Conservation (phyloP, 2,797 vertebrate species). For the Mormyrus hasselquistii region DNA sequence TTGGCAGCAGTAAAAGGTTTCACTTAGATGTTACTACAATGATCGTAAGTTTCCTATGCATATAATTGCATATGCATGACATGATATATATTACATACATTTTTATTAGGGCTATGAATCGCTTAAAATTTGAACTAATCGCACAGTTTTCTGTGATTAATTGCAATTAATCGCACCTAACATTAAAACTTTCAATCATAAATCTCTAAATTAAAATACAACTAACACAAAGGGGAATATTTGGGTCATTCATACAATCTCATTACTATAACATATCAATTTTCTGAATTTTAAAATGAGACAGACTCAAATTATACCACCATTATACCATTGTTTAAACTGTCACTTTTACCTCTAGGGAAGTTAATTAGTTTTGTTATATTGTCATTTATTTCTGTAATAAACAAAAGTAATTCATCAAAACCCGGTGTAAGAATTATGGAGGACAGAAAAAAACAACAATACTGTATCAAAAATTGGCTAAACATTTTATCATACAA, state of each 20-base stretch:
- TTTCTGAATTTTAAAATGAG: background rate
- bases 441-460: background rate
- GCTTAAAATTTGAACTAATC: background rate
- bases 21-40: background rate
- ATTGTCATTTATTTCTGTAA: background rate
- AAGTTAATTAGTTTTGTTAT: background rate
- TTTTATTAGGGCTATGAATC: background rate
- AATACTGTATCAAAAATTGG: background rate
- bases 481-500: background rate
- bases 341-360: background rate
- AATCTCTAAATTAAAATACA: background rate
- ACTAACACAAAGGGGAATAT: background rate
- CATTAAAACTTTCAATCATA: background rate
- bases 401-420: background rate
- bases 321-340: background rate
- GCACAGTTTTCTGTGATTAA: background rate
- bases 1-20: background rate
- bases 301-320: background rate
- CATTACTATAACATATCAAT: background rate
- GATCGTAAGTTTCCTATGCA: background rate
- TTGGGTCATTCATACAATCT: background rate
- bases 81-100: background rate
- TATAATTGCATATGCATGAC: background rate
- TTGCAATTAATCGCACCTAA: background rate
- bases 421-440: background rate